phyloP scores from a whole-genome alignment of 2,113 vertebrate genomes.

The Miniopterus natalensis region DNA sequence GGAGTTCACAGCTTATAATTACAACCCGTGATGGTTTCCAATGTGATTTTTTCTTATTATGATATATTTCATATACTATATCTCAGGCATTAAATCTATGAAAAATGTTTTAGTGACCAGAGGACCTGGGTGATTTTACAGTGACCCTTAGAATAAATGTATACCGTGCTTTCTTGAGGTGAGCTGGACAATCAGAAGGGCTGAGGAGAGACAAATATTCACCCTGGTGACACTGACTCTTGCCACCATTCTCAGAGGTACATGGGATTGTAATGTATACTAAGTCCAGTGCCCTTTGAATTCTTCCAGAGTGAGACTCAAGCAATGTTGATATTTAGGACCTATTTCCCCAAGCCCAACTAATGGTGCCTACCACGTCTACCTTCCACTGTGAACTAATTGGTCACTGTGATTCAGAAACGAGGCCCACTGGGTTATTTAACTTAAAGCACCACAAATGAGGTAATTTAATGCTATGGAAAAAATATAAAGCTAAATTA shows the following conservation, averaged over 20 bases:
- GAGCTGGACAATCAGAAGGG: background rate
- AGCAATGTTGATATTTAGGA: background rate
- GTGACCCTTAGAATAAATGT: background rate
- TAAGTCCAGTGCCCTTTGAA: background rate
- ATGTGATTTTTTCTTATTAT: background rate
- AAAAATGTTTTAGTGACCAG: background rate
- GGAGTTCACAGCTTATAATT: background rate
- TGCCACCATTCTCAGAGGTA: background rate
- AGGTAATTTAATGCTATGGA: background rate
- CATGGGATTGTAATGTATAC: background rate
- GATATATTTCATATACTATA: background rate
- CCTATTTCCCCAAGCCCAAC: background rate
- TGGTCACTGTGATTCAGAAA: background rate
- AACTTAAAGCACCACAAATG: background rate
- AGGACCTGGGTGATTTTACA: background rate
- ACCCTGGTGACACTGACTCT: rapidly evolving
- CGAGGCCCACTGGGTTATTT: background rate
- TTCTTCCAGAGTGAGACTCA: background rate
- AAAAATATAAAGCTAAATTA: background rate
- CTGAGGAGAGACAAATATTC: background rate
- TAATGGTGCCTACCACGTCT: background rate
- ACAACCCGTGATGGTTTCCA: background rate
- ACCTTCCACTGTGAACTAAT: background rate
- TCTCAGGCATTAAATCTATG: background rate
- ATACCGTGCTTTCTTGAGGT: background rate